Conservation (phyloP, 2,888 invertebrate genomes). For the Perizoma flavofasciatum region DNA sequence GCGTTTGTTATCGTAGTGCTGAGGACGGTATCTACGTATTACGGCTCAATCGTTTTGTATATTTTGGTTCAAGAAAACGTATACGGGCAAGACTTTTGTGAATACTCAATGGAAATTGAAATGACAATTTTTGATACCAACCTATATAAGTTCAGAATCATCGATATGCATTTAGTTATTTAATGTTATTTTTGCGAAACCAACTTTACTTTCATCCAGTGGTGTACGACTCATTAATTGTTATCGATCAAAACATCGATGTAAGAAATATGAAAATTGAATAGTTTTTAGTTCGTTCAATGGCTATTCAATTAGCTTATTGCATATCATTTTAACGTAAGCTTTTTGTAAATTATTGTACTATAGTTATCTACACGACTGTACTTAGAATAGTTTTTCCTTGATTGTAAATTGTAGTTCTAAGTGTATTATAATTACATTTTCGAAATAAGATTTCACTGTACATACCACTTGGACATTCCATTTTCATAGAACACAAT, state of each 20-base stretch:
- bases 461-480: constrained; percentile 64
- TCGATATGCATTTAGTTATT: constrained; percentile 24
- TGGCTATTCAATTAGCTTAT: constrained; percentile 65
- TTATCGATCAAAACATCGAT: constrained; percentile 21
- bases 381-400: constrained; percentile 68
- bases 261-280: constrained; percentile 6
- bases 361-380: constrained; percentile 71
- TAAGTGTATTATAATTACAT: constrained; percentile 70
- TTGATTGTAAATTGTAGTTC: constrained; percentile 55
- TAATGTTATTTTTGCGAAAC: constrained; percentile 16
- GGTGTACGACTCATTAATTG: constrained; percentile 12
- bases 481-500: constrained; percentile 31
- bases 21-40: constrained; percentile 33
- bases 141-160: constrained; percentile 10
- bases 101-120: constrained; percentile 55
- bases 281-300: constrained; percentile 38
- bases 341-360: constrained; percentile 83
- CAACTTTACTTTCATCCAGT: constrained; percentile 1
- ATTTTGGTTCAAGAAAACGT: constrained; percentile 52
- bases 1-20: constrained; percentile 48
- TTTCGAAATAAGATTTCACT: constrained; percentile 72
- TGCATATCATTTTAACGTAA: constrained; percentile 80
- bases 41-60: constrained; percentile 53
- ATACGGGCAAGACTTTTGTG: constrained; percentile 67
- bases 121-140: constrained; percentile 21